phyloP scores from a whole-genome alignment of 2,113 vertebrate genomes.

The Megalops atlanticus region DNA sequence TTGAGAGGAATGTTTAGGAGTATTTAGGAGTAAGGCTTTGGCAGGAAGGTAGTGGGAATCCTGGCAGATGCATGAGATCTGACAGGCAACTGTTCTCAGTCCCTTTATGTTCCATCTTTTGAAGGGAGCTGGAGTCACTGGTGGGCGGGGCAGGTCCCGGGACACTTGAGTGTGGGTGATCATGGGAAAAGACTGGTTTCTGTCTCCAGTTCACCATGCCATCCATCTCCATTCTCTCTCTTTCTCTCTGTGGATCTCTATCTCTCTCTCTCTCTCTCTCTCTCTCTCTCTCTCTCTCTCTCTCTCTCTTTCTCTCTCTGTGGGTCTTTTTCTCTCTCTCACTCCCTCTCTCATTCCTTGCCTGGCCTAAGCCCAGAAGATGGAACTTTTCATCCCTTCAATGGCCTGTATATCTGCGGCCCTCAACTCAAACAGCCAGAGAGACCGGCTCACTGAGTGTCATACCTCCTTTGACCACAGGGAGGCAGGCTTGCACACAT shows the following conservation, averaged over 20 bases:
- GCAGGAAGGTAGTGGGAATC: neutral
- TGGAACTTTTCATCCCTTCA: conserved; percentile 80
- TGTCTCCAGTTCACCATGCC: neutral
- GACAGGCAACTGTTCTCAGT: conserved; percentile 16
- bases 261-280: conserved; percentile 1
- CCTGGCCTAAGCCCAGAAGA: conserved; percentile 52
- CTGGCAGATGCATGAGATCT: conserved; percentile 26
- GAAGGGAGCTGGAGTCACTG: conserved; percentile 25
- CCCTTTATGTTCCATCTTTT: conserved; percentile 30
- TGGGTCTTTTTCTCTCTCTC: conserved; percentile 12
- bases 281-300: conserved; percentile 6
- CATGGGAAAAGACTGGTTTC: neutral
- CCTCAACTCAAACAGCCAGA: conserved; percentile 71
- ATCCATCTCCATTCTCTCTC: neutral
- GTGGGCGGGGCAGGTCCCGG: conserved; percentile 23
- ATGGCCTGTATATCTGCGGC: conserved; percentile 76
- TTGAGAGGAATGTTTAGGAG: neutral
- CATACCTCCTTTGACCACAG: conserved; percentile 7
- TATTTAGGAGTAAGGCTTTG: too few relatives aligned
- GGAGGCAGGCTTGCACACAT: conserved; percentile 11
- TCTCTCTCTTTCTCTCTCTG: neutral
- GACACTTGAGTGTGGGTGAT: conserved; percentile 35
- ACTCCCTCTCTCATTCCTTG: conserved; percentile 16
- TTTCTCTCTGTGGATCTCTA: neutral
- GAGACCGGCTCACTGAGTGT: conserved; percentile 61